These are phyloP conservation scores for Ellobium chinense DNA, from an alignment of 2,888 invertebrate genomes.

Conservation along the genomic window DNA sequence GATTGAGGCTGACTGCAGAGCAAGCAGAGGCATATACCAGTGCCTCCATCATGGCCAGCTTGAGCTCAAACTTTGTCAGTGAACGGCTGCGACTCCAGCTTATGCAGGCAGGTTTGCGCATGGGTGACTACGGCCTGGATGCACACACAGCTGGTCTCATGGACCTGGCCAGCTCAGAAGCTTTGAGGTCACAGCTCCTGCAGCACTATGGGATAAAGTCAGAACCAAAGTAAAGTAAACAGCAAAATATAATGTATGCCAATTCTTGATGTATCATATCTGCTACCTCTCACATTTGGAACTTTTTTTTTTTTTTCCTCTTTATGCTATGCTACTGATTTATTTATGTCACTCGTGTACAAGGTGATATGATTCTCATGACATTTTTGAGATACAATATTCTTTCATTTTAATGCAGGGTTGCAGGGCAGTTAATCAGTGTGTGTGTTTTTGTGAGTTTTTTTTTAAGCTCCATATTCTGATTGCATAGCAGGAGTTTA, in stretches of 20 bases:
- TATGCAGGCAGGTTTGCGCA: conserved; percentile 35
- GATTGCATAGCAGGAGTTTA: not conserved
- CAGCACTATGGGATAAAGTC: conserved; percentile 47
- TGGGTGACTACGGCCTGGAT: conserved; percentile 32
- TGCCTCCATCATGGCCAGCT: conserved; percentile 57
- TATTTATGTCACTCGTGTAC: conserved; percentile 1
- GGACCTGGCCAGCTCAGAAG: conserved; percentile 40
- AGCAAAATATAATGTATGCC: not conserved
- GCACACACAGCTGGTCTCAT: conserved; percentile 21
- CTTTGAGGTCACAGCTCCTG: conserved; percentile 37
- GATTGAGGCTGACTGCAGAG: conserved; percentile 31
- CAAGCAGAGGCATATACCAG: conserved; percentile 50
- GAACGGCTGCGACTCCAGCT: conserved; percentile 41
- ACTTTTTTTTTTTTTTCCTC: not conserved
- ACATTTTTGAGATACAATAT: not conserved
- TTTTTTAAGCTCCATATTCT: not conserved
- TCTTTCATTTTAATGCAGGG: conserved; percentile 11
- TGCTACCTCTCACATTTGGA: conserved; percentile 39
- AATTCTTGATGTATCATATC: conserved; percentile 13
- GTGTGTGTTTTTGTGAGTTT: no score
- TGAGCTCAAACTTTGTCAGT: conserved; percentile 44
- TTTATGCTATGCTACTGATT: conserved; percentile 16
- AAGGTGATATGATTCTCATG: not conserved
- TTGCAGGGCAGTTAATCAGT: conserved; percentile 22
- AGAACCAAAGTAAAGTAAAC: conserved; percentile 39